phyloP scores from a whole-genome alignment of 2,888 invertebrate genomes.

The Drosophila anomalata region DNA sequence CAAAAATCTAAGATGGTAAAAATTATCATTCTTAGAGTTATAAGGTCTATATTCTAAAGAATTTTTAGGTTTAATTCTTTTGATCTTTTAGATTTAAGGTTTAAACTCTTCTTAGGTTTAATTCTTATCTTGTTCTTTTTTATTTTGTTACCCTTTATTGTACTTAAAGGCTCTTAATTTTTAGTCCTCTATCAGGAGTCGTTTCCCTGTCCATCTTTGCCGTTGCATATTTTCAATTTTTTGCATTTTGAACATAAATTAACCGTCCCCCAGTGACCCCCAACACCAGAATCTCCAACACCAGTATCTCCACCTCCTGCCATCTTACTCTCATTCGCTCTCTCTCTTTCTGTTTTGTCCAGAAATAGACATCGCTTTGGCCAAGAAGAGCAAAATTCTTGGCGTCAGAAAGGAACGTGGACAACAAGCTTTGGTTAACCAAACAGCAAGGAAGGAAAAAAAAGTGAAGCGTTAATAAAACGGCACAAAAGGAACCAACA shows the following conservation, averaged over 20 bases:
- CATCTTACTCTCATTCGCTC: neutral
- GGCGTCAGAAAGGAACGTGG: slow-evolving; percentile 72
- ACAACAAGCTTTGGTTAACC: slow-evolving; percentile 48
- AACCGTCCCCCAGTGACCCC: slow-evolving; percentile 56
- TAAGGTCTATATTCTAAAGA: too few species aligned
- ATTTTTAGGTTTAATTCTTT: too few species aligned
- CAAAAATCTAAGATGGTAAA: too few species aligned
- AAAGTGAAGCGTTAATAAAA: slow-evolving; percentile 48
- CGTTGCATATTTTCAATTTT: slow-evolving; percentile 46
- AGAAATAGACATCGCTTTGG: slow-evolving; percentile 60
- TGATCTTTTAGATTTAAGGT: too few species aligned
- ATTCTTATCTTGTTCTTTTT: too few species aligned
- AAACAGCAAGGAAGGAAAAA: slow-evolving; percentile 1
- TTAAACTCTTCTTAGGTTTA: too few species aligned
- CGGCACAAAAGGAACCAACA: slow-evolving; percentile 42
- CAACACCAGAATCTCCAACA: slow-evolving; percentile 15
- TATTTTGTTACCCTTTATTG: neutral
- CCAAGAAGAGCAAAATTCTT: slow-evolving; percentile 59
- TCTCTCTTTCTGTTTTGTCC: slow-evolving; percentile 1
- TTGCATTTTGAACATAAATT: slow-evolving; percentile 63
- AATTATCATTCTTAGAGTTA: too few species aligned
- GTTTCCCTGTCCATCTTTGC: slow-evolving; percentile 16
- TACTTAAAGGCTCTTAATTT: neutral
- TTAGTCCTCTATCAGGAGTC: slow-evolving; percentile 4
- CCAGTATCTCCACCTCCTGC: neutral